Percentiles rank a stretch among this genome's conserved stretches.
Evolutionary conservation across 2,888 invertebrate species (phyloP).

Genomic region (Lumbricus terrestris): DNA sequence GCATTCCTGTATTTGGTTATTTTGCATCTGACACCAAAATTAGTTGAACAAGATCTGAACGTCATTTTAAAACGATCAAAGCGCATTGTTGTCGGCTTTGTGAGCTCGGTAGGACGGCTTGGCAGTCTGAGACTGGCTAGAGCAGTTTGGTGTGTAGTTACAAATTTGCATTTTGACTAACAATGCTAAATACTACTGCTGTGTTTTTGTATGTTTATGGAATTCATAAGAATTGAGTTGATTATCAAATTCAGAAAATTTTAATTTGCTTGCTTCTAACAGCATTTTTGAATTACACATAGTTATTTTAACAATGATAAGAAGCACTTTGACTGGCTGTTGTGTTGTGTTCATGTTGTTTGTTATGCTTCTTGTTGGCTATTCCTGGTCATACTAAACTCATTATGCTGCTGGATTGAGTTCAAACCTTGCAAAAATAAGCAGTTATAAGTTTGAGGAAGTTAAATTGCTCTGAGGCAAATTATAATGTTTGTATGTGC

Average conservation of each 20-base stretch:
- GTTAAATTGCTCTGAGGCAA: not conserved
- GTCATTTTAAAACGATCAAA: too few relatives aligned
- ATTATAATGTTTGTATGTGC: too few relatives aligned
- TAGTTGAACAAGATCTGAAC: too few relatives aligned
- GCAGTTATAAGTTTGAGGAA: not conserved
- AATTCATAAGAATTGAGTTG: not conserved
- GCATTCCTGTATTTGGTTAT: too few relatives aligned
- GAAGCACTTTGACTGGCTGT: not conserved
- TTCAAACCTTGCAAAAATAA: not conserved
- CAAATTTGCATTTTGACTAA: not conserved
- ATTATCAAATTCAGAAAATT: not conserved
- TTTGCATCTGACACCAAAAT: too few relatives aligned
- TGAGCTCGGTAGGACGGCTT: too few relatives aligned
- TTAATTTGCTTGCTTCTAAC: slow-evolving; percentile 3
- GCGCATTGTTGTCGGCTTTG: too few relatives aligned
- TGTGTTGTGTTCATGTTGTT: not conserved
- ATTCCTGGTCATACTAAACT: not conserved
- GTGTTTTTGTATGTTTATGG: not conserved
- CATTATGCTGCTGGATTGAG: not conserved
- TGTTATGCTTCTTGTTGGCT: not conserved
- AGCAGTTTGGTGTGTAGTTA: too few relatives aligned
- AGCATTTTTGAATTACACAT: too few relatives aligned
- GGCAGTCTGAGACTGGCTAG: too few relatives aligned
- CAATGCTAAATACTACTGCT: not conserved
- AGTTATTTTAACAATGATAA: not conserved